These are phyloP conservation scores for Myopa testacea DNA, from an alignment of 2,888 invertebrate species.

Conservation along the genomic window DNA sequence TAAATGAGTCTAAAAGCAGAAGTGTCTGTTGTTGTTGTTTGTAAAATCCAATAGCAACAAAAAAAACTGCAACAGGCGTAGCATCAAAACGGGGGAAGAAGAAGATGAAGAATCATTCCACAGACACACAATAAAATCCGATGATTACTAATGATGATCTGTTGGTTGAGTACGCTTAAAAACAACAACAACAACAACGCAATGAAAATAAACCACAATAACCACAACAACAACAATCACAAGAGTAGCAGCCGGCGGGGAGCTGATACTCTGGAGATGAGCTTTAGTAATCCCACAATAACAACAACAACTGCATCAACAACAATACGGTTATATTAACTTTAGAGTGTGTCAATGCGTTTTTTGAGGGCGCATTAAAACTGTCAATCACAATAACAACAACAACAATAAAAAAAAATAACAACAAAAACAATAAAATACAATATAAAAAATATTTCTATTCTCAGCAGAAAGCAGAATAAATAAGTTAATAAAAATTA, in stretches of 20 bases:
- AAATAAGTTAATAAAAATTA: too few relatives aligned
- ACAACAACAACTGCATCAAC: neutral
- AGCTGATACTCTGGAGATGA: too few relatives aligned
- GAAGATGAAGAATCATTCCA: neutral
- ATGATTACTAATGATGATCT: neutral
- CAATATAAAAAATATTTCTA: neutral
- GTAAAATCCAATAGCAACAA: neutral
- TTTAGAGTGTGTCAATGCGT: too few relatives aligned
- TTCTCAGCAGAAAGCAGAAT: neutral
- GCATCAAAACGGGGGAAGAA: neutral
- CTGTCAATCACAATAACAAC: neutral
- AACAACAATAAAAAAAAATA: slow-evolving; percentile 1
- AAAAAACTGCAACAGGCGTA: neutral
- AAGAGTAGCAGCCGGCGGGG: neutral
- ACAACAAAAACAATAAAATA: neutral
- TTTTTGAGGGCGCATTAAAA: neutral
- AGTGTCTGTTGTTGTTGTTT: neutral
- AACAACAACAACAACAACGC: neutral
- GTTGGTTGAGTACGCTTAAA: neutral
- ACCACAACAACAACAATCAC: neutral
- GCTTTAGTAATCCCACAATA: too few relatives aligned
- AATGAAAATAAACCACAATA: neutral
- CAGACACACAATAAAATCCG: neutral
- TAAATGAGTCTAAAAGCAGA: neutral
- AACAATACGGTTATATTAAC: too few relatives aligned